A percentile compares a stretch with the other conserved stretches of the same genome.
These are phyloP conservation scores for Nudaria mundana DNA, from an alignment of 2,888 invertebrate species.

Conservation along the genomic window DNA sequence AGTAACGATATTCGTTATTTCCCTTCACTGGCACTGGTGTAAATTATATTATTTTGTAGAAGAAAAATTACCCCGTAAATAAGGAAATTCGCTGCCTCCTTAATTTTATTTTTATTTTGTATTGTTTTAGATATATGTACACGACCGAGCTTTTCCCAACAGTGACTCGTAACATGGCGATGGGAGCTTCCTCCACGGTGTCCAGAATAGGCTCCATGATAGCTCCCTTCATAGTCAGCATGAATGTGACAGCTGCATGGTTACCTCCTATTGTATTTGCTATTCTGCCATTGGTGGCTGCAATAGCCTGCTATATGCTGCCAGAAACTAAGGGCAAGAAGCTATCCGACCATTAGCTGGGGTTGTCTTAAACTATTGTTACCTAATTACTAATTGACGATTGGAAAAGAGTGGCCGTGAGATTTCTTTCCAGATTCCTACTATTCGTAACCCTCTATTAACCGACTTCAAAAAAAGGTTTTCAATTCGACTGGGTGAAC, in stretches of 20 bases:
- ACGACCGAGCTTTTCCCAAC: constrained; percentile 83
- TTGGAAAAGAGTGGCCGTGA: no score
- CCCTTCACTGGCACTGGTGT: no score
- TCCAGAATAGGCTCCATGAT: constrained; percentile 81
- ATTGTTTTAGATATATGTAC: constrained; percentile 42
- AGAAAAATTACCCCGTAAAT: no score
- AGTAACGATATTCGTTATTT: no score
- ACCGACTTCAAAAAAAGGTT: no score
- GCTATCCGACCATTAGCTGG: constrained; percentile 31
- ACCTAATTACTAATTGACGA: no score
- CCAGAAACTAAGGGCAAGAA: constrained; percentile 43
- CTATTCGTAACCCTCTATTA: no score
- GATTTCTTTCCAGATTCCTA: no score
- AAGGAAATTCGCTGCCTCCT: no score
- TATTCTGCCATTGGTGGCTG: constrained; percentile 34
- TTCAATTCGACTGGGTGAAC: no score
- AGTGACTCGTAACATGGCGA: constrained; percentile 77
- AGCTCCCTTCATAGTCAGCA: constrained; percentile 78
- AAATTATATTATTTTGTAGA: no score
- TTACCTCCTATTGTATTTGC: constrained; percentile 39
- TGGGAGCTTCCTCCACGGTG: constrained; percentile 81
- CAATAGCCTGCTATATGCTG: constrained; percentile 27
- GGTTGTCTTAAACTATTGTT: no score
- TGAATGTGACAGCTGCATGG: constrained; percentile 28
- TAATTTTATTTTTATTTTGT: neutral